These are phyloP conservation scores for Halcyon leucocephala DNA, from an alignment of 2,797 vertebrate genomes.

Conservation along the genomic window DNA sequence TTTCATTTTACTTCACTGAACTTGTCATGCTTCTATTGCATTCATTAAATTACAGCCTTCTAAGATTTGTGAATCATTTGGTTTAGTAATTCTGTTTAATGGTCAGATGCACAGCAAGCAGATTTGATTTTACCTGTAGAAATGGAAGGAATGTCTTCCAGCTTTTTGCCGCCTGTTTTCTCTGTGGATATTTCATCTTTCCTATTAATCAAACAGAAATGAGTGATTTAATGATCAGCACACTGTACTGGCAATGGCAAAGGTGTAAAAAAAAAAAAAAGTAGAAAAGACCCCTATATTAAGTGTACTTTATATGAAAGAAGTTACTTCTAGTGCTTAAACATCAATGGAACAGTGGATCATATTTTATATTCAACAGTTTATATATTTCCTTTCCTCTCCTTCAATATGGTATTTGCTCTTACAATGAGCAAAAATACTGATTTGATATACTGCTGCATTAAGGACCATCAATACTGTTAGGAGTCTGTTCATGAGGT, in stretches of 20 bases:
- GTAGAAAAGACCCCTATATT: neutral
- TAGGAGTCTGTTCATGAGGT: neutral
- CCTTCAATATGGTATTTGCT: neutral
- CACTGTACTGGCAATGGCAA: neutral
- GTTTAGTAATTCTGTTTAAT: neutral
- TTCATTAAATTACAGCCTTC: neutral
- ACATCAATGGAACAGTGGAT: neutral
- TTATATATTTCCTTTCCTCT: neutral
- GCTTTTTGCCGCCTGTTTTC: constrained; percentile 52
- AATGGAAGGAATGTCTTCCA: constrained; percentile 27
- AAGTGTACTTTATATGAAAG: neutral
- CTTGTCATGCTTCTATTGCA: neutral
- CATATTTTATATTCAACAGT: neutral
- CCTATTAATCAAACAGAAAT: constrained; percentile 63
- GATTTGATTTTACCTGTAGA: constrained; percentile 69
- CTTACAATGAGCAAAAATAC: neutral
- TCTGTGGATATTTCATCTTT: constrained; percentile 71
- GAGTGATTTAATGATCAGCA: neutral
- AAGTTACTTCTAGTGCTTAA: neutral
- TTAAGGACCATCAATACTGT: neutral
- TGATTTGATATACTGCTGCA: neutral
- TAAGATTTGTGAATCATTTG: neutral
- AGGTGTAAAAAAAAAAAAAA: neutral
- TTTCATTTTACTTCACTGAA: neutral
- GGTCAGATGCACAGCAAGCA: neutral